Evolutionary conservation across 2,888 invertebrate genomes (phyloP).

Genomic region (Pyralis farinalis): DNA sequence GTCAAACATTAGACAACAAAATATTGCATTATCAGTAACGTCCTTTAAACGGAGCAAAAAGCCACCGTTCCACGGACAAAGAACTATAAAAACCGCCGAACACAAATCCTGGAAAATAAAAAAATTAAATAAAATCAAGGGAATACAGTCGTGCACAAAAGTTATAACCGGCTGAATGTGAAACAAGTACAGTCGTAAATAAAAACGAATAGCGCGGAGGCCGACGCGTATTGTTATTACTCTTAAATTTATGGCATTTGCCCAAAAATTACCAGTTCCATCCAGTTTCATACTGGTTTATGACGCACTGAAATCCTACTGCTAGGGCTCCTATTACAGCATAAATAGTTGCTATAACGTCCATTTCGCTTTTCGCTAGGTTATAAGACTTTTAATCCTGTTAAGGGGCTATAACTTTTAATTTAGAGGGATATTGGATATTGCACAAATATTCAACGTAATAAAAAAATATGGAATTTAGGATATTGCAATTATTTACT

Average conservation of each 20-base stretch:
- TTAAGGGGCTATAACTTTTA: neutral
- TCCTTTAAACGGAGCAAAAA: constrained; percentile 23
- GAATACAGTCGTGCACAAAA: constrained; percentile 69
- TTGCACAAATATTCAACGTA: too few species aligned
- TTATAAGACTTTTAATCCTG: neutral
- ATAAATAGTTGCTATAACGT: constrained; percentile 1
- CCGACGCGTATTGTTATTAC: constrained; percentile 67
- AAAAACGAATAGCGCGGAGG: constrained; percentile 70
- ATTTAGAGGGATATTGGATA: neutral
- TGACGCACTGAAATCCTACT: constrained; percentile 43
- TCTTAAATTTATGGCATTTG: constrained; percentile 65
- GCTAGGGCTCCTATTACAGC: constrained; percentile 13
- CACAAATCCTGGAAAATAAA: constrained; percentile 50
- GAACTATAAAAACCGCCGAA: constrained; percentile 57
- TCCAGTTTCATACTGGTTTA: constrained; percentile 38
- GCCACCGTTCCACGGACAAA: constrained; percentile 52
- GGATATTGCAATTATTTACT: too few species aligned
- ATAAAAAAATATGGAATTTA: too few species aligned
- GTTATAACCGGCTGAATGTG: constrained; percentile 69
- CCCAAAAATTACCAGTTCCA: constrained; percentile 66
- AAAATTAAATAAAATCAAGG: constrained; percentile 60
- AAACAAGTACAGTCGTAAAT: constrained; percentile 77
- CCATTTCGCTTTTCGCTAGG: constrained; percentile 1
- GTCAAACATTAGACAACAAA: constrained; percentile 5
- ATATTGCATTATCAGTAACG: constrained; percentile 16